Percentiles rank a stretch among this genome's conserved stretches.
These are phyloP conservation scores for Bergia puertoricense DNA, from an alignment of 92 coral and sea anemone genomes.

Conservation along the genomic window DNA sequence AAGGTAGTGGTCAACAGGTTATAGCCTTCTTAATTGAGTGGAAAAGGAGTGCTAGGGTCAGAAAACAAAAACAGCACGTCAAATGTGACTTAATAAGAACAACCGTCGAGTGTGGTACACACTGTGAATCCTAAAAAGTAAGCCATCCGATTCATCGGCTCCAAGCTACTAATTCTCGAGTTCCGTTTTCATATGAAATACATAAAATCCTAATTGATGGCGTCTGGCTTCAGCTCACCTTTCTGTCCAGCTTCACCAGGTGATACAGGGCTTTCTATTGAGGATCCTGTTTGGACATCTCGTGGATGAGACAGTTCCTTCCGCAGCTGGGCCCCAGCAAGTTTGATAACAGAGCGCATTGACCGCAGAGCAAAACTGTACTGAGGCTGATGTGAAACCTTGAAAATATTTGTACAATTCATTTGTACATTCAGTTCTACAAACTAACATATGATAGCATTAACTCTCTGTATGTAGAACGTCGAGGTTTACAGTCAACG, in stretches of 20 bases:
- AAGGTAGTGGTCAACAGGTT: neutral
- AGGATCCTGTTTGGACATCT: conserved; percentile 35
- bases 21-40: too few species aligned
- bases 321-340: conserved; percentile 77
- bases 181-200: neutral
- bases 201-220: neutral
- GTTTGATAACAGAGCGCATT: conserved; percentile 70
- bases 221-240: neutral
- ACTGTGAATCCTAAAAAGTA: too few species aligned
- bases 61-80: neutral
- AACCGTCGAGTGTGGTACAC: too few species aligned
- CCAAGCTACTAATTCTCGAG: too few species aligned
- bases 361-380: conserved; percentile 80
- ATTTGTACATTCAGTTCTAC: neutral
- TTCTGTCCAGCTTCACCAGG: neutral
- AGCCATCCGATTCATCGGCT: too few species aligned
- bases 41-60: neutral
- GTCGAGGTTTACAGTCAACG: too few species aligned
- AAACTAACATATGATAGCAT: neutral
- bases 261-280: neutral
- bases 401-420: neutral
- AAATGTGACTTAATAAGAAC: too few species aligned
- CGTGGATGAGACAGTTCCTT: conserved; percentile 59
- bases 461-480: too few species aligned
- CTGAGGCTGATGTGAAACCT: conserved; percentile 74